Evolutionary conservation across 2,797 vertebrate species (phyloP), one percentile per base, ranked within the genome.

Genomic region (Vireo griseus): DNA sequence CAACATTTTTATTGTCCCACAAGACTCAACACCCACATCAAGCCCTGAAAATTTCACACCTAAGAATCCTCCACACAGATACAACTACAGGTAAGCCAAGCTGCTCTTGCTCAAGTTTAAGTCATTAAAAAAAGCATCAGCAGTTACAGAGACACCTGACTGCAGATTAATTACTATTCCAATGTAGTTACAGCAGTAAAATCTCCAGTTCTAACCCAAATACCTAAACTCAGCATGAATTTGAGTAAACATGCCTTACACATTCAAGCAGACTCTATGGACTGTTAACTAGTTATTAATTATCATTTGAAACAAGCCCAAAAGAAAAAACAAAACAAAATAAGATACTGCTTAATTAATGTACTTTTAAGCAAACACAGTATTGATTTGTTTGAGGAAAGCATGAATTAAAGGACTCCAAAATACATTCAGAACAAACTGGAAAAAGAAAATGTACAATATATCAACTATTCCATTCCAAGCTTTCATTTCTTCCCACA

Each of bases 401-500:
- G 52, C 3, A 40, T 9, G 35, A 75, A 62, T 40, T 71, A 39
- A 66, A 65, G 18, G 68, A 31, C 42, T 42, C 33, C 29, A 63
- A 45, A 81, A 80, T 4, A 50, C 13, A 71, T 21, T 52, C 47
- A 31, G 48, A 80, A 44, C 9, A 58, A 47, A 28, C 2, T 59
- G 55, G 9, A 16, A 48, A 47, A 63, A 44, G 22, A 55, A 90
- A 78, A 54, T 2, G 10, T 26, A 65, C 57, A 68, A 16, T 22
- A 16, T 11, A 86, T 25, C 47, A 65, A 39, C 31, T 25, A 51
- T 31, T 63, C 16, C 6, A 18, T 16, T 59, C n/a, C 45, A 48
- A 61, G 50, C 81, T 78, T 83, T 69, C 79, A 48, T 11, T 74
- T 78, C 71, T 81, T 91, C 92, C 86, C 72, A 88, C 84, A 25